These are phyloP conservation scores for Nerophis ophidion DNA, from an alignment of 2,113 vertebrate species.

Conservation along the genomic window DNA sequence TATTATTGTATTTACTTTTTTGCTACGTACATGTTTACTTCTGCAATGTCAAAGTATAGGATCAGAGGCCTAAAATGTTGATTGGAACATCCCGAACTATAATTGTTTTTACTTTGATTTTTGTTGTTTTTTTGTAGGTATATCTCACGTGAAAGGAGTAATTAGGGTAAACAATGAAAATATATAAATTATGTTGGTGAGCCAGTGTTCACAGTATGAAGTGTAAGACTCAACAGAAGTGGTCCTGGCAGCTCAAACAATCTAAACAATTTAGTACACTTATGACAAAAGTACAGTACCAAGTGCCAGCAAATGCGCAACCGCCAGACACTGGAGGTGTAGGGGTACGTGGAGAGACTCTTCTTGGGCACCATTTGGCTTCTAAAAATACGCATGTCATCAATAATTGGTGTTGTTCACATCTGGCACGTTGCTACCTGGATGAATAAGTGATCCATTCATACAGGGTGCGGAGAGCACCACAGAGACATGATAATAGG, in stretches of 20 bases:
- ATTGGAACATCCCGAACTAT: no score
- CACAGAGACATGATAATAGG: not conserved
- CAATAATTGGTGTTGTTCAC: slow-evolving; percentile 12
- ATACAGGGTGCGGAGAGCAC: not conserved
- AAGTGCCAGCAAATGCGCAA: not conserved
- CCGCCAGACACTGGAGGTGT: not conserved
- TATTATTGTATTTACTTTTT: no score
- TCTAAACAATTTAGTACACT: slow-evolving; percentile 1
- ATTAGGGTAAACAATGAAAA: not conserved
- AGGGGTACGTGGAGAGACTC: not conserved
- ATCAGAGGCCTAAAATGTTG: no score
- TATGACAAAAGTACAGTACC: not conserved
- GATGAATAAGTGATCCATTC: not conserved
- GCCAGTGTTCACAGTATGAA: not conserved
- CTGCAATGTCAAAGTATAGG: no score
- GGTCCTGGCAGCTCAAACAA: not conserved
- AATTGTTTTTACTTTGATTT: no score
- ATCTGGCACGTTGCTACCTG: slow-evolving; percentile 2
- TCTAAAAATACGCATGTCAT: slow-evolving; percentile 1
- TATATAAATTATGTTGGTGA: not conserved
- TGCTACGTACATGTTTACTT: no score
- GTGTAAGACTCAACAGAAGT: not conserved
- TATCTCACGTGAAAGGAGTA: no score
- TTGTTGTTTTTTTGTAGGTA: no score
- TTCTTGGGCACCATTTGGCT: not conserved